Evolutionary conservation across 2,888 invertebrate species (phyloP).

Genomic region (Esperia sulphurella): DNA sequence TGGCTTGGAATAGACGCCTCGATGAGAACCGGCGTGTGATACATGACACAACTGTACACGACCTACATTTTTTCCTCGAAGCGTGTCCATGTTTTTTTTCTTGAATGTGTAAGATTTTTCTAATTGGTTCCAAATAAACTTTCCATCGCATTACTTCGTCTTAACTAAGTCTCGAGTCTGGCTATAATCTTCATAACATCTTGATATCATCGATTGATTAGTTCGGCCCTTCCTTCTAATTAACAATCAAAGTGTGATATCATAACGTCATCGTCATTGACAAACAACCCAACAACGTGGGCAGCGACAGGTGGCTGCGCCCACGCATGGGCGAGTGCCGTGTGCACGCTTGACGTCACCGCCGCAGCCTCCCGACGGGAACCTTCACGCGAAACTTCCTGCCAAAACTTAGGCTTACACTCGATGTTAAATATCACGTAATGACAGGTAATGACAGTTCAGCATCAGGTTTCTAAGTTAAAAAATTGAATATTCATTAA

Average conservation of each 20-base stretch:
- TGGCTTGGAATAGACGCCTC: constrained; percentile 58
- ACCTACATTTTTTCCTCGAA: constrained; percentile 35
- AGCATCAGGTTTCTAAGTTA: no score
- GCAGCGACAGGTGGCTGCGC: constrained; percentile 60
- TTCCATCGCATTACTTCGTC: no score
- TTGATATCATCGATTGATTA: neutral
- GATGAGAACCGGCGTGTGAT: constrained; percentile 53
- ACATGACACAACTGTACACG: constrained; percentile 36
- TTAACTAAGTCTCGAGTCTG: no score
- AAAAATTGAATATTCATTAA: no score
- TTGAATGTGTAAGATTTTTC: neutral
- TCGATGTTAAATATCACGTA: neutral
- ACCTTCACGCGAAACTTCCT: constrained; percentile 32
- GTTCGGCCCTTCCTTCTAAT: constrained; percentile 4
- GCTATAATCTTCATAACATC: no score
- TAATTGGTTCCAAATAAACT: no score
- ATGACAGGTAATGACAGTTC: no score
- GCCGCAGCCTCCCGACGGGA: constrained; percentile 44
- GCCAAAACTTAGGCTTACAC: constrained; percentile 20
- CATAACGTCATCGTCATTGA: constrained; percentile 29
- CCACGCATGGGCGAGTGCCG: constrained; percentile 63
- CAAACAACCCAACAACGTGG: constrained; percentile 44
- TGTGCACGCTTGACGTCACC: constrained; percentile 71
- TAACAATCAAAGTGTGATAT: constrained; percentile 3
- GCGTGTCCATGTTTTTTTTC: constrained; percentile 2